These are phyloP conservation scores for Apteryx owenii DNA, from an alignment of 2,113 vertebrate species.

Conservation along the genomic window DNA sequence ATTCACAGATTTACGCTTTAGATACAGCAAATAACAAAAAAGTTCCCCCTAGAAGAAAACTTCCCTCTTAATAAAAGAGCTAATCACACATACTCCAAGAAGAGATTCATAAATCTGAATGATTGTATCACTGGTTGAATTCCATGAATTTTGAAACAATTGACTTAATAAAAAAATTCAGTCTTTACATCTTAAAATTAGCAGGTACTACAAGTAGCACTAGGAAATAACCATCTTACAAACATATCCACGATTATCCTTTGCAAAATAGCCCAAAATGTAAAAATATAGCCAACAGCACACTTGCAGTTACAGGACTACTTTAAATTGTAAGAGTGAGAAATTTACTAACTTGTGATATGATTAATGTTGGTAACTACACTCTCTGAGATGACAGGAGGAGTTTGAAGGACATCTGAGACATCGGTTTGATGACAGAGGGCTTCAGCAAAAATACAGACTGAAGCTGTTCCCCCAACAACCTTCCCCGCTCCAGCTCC, in stretches of 20 bases:
- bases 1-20: background rate
- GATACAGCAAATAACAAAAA: background rate
- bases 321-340: too few species aligned
- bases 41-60: background rate
- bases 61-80: background rate
- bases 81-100: background rate
- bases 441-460: background rate
- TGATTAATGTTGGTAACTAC: fast-evolving
- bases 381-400: background rate
- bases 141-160: background rate
- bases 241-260: background rate
- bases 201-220: background rate
- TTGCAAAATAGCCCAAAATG: background rate
- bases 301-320: background rate
- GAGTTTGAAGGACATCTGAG: background rate
- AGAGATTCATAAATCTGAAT: background rate
- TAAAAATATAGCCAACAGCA: background rate
- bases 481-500: background rate
- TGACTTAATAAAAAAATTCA: background rate
- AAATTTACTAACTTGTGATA: background rate
- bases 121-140: background rate
- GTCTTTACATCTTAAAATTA: background rate
- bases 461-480: background rate
- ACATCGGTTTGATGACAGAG: background rate
- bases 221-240: background rate